Evolutionary conservation across 2,888 invertebrate species (phyloP), one percentile per base, ranked within the genome.

Genomic region (Drosophila helvetica): DNA sequence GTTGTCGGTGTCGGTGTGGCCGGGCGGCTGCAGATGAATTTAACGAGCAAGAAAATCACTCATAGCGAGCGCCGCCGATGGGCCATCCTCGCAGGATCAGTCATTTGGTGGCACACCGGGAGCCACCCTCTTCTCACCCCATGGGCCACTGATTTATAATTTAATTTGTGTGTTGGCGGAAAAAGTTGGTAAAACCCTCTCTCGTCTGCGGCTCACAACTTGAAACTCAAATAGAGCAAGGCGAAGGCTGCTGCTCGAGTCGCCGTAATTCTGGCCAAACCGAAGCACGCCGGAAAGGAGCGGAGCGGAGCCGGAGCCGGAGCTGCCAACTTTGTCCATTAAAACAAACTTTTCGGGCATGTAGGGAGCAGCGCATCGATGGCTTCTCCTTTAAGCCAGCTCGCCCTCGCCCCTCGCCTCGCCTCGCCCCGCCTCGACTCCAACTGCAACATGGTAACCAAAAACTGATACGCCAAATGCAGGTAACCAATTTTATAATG

Each of bases 401-500:
- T 5, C 12, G n/a, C 17, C 25, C 12, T 15, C 17, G 22, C 15
- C 25, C 10, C 17, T 12, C 17, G 18, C 15, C 25, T 12, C 17
- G 18, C 17, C 19, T n/a, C n/a, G n/a, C 10, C 19, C 5, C 17
- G 18, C 17, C 25, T 8, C 57, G 30, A 30, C 54, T 27, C 53
- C 12, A 53, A 22, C 64, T 65, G 65, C 65, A 69, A 69, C 58
- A 67, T 68, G 68, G 69, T 59, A 67, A 55, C 69, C 68, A 72
- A 79, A 71, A 85, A 82, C 86, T 86, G 86, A 83, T 83, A 80
- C 82, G 78, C 83, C 72, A 75, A 83, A 78, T 83, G 83, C 82
- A 85, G 72, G 77, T 78, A 86, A 86, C 86, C 82, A 83, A 86
- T 83, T 83, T 82, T 83, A 80, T 83, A 86, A 83, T 83, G 82